These are phyloP conservation scores for Forbesichthys agassizii DNA, from an alignment of 2,113 vertebrate species.

Conservation along the genomic window DNA sequence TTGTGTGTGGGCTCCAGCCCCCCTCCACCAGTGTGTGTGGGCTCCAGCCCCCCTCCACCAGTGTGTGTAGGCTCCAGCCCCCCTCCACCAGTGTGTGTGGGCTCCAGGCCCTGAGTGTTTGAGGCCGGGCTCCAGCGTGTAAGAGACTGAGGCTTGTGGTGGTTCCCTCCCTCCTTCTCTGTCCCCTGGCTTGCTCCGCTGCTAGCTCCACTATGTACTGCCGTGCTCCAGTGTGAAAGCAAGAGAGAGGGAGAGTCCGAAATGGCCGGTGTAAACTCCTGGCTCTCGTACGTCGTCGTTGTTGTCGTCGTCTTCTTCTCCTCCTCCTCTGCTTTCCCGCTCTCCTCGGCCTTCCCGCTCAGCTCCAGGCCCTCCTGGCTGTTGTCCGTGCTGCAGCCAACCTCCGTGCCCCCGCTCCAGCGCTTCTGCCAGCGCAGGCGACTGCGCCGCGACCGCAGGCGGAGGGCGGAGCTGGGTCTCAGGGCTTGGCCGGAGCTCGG, in stretches of 20 bases:
- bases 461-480: conserved; percentile 52
- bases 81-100: background rate
- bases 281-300: conserved; percentile 28
- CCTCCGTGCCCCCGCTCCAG: conserved; percentile 31
- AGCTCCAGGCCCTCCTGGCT: conserved; percentile 27
- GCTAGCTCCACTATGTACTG: background rate
- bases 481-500: background rate
- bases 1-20: too few species aligned
- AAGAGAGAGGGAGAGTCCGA: conserved; percentile 55
- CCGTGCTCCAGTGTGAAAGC: conserved; percentile 53
- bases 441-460: conserved; percentile 74
- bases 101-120: too few species aligned
- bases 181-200: background rate
- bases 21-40: background rate
- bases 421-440: conserved; percentile 59
- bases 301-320: background rate
- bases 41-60: too few species aligned
- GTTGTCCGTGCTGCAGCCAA: conserved; percentile 19
- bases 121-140: too few species aligned
- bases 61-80: background rate
- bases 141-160: too few species aligned
- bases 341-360: background rate
- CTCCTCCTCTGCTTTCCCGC: background rate
- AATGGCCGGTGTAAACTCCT: conserved; percentile 31
- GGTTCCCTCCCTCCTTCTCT: background rate